These are phyloP conservation scores for Melanotus villosus DNA, from an alignment of 2,888 invertebrate species.

Conservation along the genomic window DNA sequence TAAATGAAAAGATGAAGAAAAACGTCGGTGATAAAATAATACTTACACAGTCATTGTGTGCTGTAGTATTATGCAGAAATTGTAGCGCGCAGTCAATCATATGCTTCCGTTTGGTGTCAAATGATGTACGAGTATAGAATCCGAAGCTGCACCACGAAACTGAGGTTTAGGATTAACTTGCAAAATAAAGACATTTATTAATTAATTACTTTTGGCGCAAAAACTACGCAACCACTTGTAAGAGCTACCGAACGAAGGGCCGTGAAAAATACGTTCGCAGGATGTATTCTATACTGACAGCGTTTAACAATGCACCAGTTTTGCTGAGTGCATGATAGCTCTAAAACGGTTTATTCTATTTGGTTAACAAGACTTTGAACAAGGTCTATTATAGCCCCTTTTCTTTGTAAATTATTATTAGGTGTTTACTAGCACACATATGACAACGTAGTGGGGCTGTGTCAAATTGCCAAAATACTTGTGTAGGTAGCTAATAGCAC, in stretches of 20 bases:
- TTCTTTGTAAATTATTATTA: constrained; percentile 52
- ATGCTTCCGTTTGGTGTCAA: constrained; percentile 42
- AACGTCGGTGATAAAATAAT: background rate
- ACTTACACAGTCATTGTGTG: constrained; percentile 44
- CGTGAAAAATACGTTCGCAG: constrained; percentile 18
- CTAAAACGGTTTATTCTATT: constrained; percentile 66
- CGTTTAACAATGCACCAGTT: constrained; percentile 44
- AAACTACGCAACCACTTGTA: constrained; percentile 32
- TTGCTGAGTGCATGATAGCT: constrained; percentile 60
- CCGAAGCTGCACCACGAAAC: constrained; percentile 33
- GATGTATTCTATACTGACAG: constrained; percentile 21
- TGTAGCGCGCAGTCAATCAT: constrained; percentile 35
- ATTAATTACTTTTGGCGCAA: constrained; percentile 26
- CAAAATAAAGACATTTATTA: constrained; percentile 45
- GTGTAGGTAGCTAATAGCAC: constrained; percentile 37
- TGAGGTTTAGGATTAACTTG: constrained; percentile 30
- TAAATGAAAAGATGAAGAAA: too few species aligned
- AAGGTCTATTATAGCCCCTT: constrained; percentile 66
- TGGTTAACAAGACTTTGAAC: constrained; percentile 65
- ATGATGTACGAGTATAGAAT: constrained; percentile 32
- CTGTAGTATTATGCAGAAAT: constrained; percentile 34
- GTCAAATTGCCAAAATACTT: constrained; percentile 43
- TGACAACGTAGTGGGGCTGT: constrained; percentile 33
- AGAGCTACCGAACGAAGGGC: constrained; percentile 11
- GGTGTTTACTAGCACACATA: constrained; percentile 42